These are phyloP conservation scores for Echiichthys vipera DNA, from an alignment of 2,797 vertebrate species.

Conservation along the genomic window DNA sequence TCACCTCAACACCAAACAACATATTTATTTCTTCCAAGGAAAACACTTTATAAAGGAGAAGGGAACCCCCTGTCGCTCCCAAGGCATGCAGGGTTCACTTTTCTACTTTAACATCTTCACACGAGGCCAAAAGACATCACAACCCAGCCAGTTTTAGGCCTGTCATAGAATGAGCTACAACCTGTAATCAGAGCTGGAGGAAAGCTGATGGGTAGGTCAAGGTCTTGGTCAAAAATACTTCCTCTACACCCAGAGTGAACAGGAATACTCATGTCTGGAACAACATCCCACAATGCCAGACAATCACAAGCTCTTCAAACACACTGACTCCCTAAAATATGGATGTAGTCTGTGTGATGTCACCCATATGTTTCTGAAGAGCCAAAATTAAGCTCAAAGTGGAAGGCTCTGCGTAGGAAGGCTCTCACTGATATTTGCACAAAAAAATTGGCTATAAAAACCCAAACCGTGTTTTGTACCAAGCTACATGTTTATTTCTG, in stretches of 20 bases:
- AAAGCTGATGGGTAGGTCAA: constrained; percentile 26
- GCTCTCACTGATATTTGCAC: too few species aligned
- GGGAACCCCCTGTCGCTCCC: constrained; percentile 37
- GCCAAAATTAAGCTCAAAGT: too few species aligned
- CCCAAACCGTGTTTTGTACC: too few species aligned
- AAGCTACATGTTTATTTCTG: too few species aligned
- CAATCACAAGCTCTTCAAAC: constrained; percentile 33
- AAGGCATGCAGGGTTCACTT: constrained; percentile 30
- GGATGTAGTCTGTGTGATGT: too few species aligned
- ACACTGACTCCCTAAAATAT: too few species aligned
- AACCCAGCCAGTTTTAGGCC: background rate
- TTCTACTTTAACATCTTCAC: constrained; percentile 34
- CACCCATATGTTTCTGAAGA: too few species aligned
- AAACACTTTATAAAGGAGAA: constrained; percentile 39
- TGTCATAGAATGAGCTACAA: constrained; percentile 9
- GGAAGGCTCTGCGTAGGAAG: too few species aligned
- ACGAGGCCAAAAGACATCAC: constrained; percentile 9
- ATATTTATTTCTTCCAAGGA: constrained; percentile 39
- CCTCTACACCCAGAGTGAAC: background rate
- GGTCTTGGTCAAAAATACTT: constrained; percentile 49
- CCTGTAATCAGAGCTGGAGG: constrained; percentile 21
- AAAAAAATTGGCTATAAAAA: too few species aligned
- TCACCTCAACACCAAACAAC: constrained; percentile 47
- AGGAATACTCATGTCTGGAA: background rate
- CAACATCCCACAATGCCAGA: background rate